Evolutionary conservation across 2,888 invertebrate species (phyloP), one percentile per base, ranked within the genome.

Genomic region (Achlya flavicornis): DNA sequence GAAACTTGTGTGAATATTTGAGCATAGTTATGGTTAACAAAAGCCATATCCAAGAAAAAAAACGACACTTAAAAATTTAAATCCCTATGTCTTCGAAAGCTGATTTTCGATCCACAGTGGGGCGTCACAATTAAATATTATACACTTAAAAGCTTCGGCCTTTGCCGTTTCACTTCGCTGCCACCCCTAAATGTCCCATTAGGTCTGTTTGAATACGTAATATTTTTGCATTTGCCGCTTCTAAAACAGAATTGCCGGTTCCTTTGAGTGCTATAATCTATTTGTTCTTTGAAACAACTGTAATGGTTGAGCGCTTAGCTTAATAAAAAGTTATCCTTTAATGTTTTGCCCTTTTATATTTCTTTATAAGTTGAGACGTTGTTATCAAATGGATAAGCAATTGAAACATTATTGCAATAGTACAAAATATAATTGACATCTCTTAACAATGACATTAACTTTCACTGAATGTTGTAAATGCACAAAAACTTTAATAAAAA

Each of bases 91-190:
- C n/a, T n/a, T n/a, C n/a, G n/a, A n/a, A n/a, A n/a, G n/a, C n/a
- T n/a, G n/a, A n/a, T n/a, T n/a, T n/a, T n/a, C n/a, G n/a, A n/a
- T n/a, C n/a, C n/a, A n/a, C n/a, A n/a, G n/a, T n/a, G n/a, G n/a
- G n/a, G 94, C 94, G 92, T 93, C 88, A 94, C 94, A 94, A 94
- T 94, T 94, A 93, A 93, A 93, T 93, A 93, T 93, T 93, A 93
- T 93, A 93, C 93, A 93, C 92, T 93, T 93, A 93, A 93, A 93
- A 93, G 94, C 94, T 92, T 92, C 93, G 93, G 91, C 92, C 92
- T 93, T 93, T 93, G 92, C 93, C 91, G 91, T 93, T 93, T 93
- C 92, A 92, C 92, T 91, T 90, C 88, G 89, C 89, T 93, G 92
- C 89, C 93, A 93, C 92, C 93, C 93, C 92, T 93, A 93, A 93